Conservation (phyloP, 2,888 invertebrate species). For the Xestia ashworthii region DNA sequence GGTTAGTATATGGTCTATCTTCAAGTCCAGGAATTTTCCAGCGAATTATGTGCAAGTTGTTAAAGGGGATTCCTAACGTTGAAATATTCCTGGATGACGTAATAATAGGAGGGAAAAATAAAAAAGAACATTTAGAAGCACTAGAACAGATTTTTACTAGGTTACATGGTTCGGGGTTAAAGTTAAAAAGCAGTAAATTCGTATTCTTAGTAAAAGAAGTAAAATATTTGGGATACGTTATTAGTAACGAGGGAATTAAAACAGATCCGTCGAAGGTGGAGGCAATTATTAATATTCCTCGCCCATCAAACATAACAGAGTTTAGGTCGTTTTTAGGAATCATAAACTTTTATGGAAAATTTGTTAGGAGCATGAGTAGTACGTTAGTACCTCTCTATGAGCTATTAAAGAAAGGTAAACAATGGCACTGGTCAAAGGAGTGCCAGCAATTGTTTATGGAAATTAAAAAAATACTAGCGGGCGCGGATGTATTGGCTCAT, state of each 20-base stretch:
- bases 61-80: too few relatives aligned
- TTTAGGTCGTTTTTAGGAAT: not conserved
- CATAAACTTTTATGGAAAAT: not conserved
- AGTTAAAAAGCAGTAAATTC: not conserved
- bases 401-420: not conserved
- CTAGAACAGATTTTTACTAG: not conserved
- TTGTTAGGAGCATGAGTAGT: not conserved
- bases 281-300: not conserved
- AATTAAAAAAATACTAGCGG: not conserved
- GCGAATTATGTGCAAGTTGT: too few relatives aligned
- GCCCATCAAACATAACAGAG: not conserved
- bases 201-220: not conserved
- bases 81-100: not conserved
- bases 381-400: not conserved
- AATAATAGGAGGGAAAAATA: not conserved
- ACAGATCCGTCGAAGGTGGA: not conserved
- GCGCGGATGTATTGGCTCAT: constrained; percentile 13
- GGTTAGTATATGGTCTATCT: too few relatives aligned
- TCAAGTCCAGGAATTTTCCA: too few relatives aligned
- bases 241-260: not conserved
- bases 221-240: not conserved
- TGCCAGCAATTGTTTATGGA: not conserved
- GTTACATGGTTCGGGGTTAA: not conserved
- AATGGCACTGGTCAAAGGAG: not conserved
- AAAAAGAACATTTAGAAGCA: not conserved